Evolutionary conservation across 53 echinoderm and acorn worm genomes (phyloP).

Genomic region (Echinarachnius parma): DNA sequence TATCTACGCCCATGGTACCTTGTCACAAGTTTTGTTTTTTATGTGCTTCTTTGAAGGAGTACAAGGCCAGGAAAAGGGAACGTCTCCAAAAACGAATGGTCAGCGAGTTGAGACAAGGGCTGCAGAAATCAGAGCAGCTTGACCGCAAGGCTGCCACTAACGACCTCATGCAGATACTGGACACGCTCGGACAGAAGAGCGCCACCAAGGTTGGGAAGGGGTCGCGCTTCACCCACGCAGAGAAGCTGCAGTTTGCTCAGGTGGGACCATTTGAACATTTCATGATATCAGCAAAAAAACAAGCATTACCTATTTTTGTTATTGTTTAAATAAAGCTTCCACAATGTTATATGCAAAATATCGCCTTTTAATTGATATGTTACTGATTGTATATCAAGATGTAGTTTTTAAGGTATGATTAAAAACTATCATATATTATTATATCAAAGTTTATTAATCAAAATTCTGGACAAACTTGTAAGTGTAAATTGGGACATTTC

Average conservation of each 20-base stretch:
- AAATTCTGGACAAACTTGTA: too few species aligned
- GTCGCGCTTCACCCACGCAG: slow-evolving; percentile 89
- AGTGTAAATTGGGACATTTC: too few species aligned
- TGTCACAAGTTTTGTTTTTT: too few species aligned
- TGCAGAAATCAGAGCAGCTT: slow-evolving; percentile 67
- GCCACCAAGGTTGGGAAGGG: slow-evolving; percentile 69
- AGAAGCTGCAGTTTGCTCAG: slow-evolving; percentile 97
- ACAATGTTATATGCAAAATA: too few species aligned
- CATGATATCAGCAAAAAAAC: background rate
- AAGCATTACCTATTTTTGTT: background rate
- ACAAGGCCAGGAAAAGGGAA: slow-evolving; percentile 74
- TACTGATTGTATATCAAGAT: too few species aligned
- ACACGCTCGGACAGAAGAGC: slow-evolving; percentile 64
- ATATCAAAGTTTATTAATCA: too few species aligned
- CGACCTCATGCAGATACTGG: slow-evolving; percentile 84
- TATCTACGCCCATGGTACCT: too few species aligned
- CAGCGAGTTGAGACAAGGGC: slow-evolving; percentile 71
- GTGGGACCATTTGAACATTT: slow-evolving; percentile 22
- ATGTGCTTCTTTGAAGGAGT: slow-evolving; percentile 62
- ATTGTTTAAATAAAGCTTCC: too few species aligned
- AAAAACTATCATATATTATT: too few species aligned
- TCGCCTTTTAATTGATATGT: too few species aligned
- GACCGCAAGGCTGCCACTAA: slow-evolving; percentile 36
- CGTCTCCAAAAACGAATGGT: slow-evolving; percentile 74
- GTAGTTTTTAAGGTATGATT: too few species aligned